Percentiles rank a stretch among this genome's conserved stretches.
Evolutionary conservation across 2,888 invertebrate genomes (phyloP).

Genomic region (Brachypalpus laphriformis): DNA sequence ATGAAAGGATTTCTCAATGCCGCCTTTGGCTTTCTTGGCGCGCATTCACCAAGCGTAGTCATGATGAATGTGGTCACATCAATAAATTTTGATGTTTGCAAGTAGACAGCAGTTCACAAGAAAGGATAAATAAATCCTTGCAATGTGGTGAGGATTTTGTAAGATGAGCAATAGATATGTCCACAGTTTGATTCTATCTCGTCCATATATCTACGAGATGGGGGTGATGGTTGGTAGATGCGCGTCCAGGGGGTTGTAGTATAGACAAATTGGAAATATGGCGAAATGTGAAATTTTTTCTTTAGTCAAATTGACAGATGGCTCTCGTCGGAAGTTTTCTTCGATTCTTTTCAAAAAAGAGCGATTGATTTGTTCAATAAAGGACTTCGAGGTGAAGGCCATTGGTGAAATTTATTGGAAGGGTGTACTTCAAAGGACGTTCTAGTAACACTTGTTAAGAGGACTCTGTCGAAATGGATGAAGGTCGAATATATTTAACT

Average conservation of each 20-base stretch:
- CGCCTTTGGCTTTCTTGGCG: conserved; percentile 48
- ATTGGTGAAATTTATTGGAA: too few relatives aligned
- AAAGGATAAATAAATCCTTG: conserved; percentile 54
- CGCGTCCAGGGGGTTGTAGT: conserved; percentile 6
- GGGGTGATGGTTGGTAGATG: neutral
- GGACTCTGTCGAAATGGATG: too few relatives aligned
- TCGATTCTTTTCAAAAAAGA: neutral
- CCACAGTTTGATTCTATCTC: conserved; percentile 36
- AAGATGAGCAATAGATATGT: conserved; percentile 34
- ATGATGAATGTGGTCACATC: conserved; percentile 72
- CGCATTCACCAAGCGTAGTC: conserved; percentile 12
- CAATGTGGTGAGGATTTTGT: conserved; percentile 44
- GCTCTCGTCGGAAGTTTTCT: neutral
- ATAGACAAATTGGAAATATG: conserved; percentile 50
- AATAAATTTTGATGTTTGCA: conserved; percentile 68
- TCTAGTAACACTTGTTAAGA: too few relatives aligned
- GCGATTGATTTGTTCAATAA: conserved; percentile 13
- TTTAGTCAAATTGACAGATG: conserved; percentile 40
- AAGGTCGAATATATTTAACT: too few relatives aligned
- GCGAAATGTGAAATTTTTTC: neutral
- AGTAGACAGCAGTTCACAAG: conserved; percentile 27
- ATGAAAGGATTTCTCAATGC: conserved; percentile 67
- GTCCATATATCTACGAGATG: conserved; percentile 3
- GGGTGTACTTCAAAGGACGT: too few relatives aligned
- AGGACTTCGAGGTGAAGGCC: too few relatives aligned